Evolutionary conservation across 2,888 invertebrate species (phyloP), one percentile per base, ranked within the genome.

Genomic region (Euclidia mi): DNA sequence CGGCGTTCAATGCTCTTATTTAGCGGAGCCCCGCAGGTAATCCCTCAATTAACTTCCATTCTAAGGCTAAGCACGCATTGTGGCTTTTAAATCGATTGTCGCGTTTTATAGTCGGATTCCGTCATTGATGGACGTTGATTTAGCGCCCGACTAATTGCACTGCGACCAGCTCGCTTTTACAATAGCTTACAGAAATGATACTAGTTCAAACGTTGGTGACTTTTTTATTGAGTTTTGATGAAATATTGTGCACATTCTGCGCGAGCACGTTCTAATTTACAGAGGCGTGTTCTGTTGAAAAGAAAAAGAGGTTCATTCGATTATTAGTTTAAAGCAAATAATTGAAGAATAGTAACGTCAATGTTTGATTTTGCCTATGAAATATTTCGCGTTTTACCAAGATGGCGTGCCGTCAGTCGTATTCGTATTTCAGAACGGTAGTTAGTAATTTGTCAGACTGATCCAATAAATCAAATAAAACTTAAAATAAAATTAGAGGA

Each of bases 41-140:
- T 76, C 61, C 71, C 62, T 66, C 75, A 77, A 77, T 78, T 78
- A 74, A 72, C 67, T 66, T 55, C 69, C 60, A 74, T 78, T 78
- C 61, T 61, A 45, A 75, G 69, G 56, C 63, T 65, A 71, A 75
- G 63, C 73, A 75, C 69, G 60, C 69, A 66, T 59, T 50, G 66
- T 71, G 66, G 77, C 64, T 74, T 74, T 68, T 70, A 71, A 76
- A 77, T 74, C 60, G 70, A 74, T 76, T 65, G 73, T 71, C 53
- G 62, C 59, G 59, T 65, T 78, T 74, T 71, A 76, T 78, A 52
- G 50, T 67, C 55, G 56, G 49, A 59, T 67, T 66, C 62, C 64
- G 58, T 55, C 68, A 66, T 56, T 59, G 63, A 64, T 68, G 57
- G 66, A 72, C 71, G 65, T 70, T 76, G 70, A 73, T 76, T 72